Percentiles rank a stretch among this genome's conserved stretches.
These are phyloP conservation scores for Ceratoteleas bidentatus DNA, from an alignment of 1,140 invertebrate species.

Conservation along the genomic window DNA sequence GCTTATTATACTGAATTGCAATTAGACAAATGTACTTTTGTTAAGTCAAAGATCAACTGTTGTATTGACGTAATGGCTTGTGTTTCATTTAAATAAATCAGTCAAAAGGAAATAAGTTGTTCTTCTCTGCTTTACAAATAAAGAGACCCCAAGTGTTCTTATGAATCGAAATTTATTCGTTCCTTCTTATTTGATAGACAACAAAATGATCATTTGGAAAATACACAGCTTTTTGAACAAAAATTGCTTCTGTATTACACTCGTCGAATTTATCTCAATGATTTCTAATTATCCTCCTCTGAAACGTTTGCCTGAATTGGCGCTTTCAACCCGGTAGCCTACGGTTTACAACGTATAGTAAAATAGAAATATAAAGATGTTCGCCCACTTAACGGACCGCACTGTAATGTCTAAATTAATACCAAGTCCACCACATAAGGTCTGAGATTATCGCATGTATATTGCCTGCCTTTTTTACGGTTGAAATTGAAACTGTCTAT, in stretches of 20 bases:
- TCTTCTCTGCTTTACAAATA: no score
- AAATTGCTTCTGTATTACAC: no score
- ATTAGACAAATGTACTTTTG: neutral
- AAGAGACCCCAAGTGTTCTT: no score
- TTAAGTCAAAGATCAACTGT: neutral
- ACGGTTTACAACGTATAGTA: constrained; percentile 25
- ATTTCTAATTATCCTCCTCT: neutral
- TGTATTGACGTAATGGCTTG: constrained; percentile 29
- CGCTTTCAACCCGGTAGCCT: constrained; percentile 6
- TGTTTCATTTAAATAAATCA: constrained; percentile 54
- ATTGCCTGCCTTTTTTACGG: no score
- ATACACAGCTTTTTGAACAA: no score
- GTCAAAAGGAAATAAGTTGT: no score
- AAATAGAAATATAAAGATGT: constrained; percentile 56
- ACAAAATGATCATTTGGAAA: no score
- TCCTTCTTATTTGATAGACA: no score
- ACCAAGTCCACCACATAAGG: constrained; percentile 39
- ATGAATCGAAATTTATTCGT: no score
- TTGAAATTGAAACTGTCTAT: no score
- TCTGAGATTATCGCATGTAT: neutral
- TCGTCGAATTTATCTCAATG: no score
- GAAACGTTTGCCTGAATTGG: neutral
- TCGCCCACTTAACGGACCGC: neutral
- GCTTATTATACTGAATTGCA: no score
- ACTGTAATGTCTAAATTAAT: constrained; percentile 38